Conservation (phyloP, 2,113 vertebrate genomes). For the Dolichotis patagonum region DNA sequence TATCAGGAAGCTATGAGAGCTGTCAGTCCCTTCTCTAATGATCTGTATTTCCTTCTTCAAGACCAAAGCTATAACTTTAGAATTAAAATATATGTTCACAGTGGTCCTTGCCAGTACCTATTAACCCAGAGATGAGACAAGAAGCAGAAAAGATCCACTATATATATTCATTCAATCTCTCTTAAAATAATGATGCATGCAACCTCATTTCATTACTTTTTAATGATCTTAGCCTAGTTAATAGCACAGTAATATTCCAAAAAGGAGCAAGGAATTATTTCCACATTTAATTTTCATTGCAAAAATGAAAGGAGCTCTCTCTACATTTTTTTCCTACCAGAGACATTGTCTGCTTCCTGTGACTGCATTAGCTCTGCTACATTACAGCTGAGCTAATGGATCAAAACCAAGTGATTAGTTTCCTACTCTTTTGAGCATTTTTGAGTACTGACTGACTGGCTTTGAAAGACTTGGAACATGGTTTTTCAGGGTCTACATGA, state of each 20-base stretch:
- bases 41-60: conserved; percentile 76
- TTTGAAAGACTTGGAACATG: background rate
- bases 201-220: conserved; percentile 87
- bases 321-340: conserved; percentile 49
- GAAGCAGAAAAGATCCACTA: conserved; percentile 79
- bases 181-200: conserved; percentile 89
- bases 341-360: conserved; percentile 81
- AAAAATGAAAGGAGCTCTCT: conserved; percentile 79
- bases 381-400: conserved; percentile 86
- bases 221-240: conserved; percentile 88
- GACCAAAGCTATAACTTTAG: conserved; percentile 67
- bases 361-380: conserved; percentile 86
- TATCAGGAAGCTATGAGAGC: background rate
- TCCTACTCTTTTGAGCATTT: conserved; percentile 67
- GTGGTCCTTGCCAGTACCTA: conserved; percentile 70
- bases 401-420: conserved; percentile 83
- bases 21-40: conserved; percentile 50
- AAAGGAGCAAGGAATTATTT: conserved; percentile 87
- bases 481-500: background rate
- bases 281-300: conserved; percentile 87
- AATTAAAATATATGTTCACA: conserved; percentile 76
- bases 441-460: background rate
- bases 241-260: conserved; percentile 88
- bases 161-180: conserved; percentile 85
- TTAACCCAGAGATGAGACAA: conserved; percentile 82